Conservation (phyloP, 2,113 vertebrate species). For the Paramisgurnus dabryanus region DNA sequence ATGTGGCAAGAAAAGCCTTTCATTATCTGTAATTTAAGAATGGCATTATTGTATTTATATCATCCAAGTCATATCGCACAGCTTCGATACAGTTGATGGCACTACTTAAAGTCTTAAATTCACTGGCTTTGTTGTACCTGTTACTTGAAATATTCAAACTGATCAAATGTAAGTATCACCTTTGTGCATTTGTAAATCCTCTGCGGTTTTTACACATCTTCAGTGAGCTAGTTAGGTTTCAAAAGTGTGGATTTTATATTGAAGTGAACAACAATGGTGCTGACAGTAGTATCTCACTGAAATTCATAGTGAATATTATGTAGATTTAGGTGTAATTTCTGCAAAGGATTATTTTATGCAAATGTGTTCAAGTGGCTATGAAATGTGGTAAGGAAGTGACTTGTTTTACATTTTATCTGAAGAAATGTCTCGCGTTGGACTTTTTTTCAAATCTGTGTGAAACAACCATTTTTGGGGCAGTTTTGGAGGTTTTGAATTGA, state of each 20-base stretch:
- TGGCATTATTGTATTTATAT: constrained; percentile 30
- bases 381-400: constrained; percentile 7
- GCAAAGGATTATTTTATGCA: constrained; percentile 44
- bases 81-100: constrained; percentile 19
- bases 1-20: neutral
- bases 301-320: constrained; percentile 10
- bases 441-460: neutral
- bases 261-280: constrained; percentile 35
- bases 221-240: constrained; percentile 11
- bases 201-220: constrained; percentile 5
- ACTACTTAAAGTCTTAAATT: constrained; percentile 35
- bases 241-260: constrained; percentile 14
- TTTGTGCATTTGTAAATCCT: neutral
- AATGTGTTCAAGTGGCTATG: constrained; percentile 15
- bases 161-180: neutral
- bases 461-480: neutral
- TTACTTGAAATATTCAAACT: constrained; percentile 49
- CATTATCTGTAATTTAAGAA: constrained; percentile 1
- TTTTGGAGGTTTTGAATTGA: constrained; percentile 4
- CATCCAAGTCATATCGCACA: constrained; percentile 25
- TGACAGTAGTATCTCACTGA: constrained; percentile 15
- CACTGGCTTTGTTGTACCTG: constrained; percentile 27
- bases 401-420: neutral
- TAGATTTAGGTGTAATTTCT: constrained; percentile 26
- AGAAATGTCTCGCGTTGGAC: constrained; percentile 28